phyloP scores from a whole-genome alignment of 2,888 invertebrate genomes.

The Orthonevra nobilis region DNA sequence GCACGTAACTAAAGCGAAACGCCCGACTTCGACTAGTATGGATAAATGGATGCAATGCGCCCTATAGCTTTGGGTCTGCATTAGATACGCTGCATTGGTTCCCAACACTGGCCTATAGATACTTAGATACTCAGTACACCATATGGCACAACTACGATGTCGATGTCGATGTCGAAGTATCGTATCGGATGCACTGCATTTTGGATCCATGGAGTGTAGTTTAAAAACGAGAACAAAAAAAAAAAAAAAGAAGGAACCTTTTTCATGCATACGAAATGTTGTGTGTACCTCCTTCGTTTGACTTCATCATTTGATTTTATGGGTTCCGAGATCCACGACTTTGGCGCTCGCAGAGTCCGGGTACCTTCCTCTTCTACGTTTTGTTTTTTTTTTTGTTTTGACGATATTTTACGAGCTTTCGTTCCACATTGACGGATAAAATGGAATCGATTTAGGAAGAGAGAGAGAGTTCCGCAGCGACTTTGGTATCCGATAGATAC shows the following conservation, averaged over 20 bases:
- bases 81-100: conserved; percentile 68
- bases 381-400: neutral
- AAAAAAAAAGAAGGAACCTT: too few relatives aligned
- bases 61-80: conserved; percentile 60
- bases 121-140: conserved; percentile 13
- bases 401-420: conserved; percentile 43
- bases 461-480: conserved; percentile 25
- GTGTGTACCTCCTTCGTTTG: conserved; percentile 61
- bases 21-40: too few relatives aligned
- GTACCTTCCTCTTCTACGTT: too few relatives aligned
- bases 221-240: too few relatives aligned
- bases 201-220: conserved; percentile 64
- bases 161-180: conserved; percentile 11
- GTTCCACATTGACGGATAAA: conserved; percentile 50
- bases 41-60: too few relatives aligned
- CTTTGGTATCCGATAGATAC: conserved; percentile 23
- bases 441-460: conserved; percentile 49
- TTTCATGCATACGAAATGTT: conserved; percentile 67
- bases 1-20: conserved; percentile 44
- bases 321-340: conserved; percentile 63
- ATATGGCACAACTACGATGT: neutral
- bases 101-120: neutral
- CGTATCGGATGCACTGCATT: conserved; percentile 60
- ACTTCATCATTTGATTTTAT: conserved; percentile 65
- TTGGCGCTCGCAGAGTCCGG: conserved; percentile 4